phyloP scores from a whole-genome alignment of 2,888 invertebrate species.

The Chrysolina oricalcia region DNA sequence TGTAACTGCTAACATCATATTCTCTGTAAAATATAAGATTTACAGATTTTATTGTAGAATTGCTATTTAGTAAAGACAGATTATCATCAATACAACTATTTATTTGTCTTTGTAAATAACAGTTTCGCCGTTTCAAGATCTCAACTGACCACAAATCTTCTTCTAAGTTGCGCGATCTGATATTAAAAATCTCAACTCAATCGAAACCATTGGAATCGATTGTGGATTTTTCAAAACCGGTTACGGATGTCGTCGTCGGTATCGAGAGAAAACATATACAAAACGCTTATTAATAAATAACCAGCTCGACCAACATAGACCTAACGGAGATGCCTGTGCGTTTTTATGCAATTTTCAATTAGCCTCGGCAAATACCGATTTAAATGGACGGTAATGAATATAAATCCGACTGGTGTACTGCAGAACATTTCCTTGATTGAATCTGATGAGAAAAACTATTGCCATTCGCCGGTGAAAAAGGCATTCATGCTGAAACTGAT shows the following conservation, averaged over 20 bases:
- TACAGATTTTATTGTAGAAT: no score
- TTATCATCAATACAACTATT: no score
- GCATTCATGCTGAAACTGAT: constrained; percentile 1
- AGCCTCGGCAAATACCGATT: constrained; percentile 57
- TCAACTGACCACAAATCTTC: not conserved
- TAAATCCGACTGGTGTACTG: constrained; percentile 56
- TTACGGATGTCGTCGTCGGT: constrained; percentile 43
- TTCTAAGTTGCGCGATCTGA: not conserved
- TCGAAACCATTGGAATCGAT: constrained; percentile 48
- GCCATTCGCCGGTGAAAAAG: not conserved
- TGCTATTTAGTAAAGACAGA: no score
- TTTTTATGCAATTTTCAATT: constrained; percentile 62
- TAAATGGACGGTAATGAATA: constrained; percentile 58
- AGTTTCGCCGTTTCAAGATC: not conserved
- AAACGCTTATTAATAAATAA: constrained; percentile 57
- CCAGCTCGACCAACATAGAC: constrained; percentile 45
- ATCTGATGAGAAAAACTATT: constrained; percentile 17
- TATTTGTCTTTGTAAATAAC: not conserved
- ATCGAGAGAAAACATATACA: constrained; percentile 51
- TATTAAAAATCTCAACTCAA: constrained; percentile 43
- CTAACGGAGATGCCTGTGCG: constrained; percentile 54
- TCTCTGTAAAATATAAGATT: no score
- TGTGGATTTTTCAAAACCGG: constrained; percentile 53
- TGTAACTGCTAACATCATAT: no score
- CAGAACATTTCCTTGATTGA: constrained; percentile 45